Conservation (phyloP, 1,140 invertebrate genomes). For the Camponotus pennsylvanicus region DNA sequence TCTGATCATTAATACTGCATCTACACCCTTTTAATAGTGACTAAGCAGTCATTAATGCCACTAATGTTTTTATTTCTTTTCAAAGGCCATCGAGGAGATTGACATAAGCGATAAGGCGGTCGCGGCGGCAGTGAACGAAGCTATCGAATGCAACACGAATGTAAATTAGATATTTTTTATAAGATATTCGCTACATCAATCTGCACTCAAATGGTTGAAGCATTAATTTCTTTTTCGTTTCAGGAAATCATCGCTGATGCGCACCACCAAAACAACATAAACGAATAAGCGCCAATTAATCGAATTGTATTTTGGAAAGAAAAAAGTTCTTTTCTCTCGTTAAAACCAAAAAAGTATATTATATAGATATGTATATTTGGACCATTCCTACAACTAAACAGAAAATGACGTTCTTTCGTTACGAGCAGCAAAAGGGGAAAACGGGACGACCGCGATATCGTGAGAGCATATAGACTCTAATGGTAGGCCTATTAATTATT, state of each 20-base stretch:
- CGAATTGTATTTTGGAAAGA: conserved; percentile 85
- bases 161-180: conserved; percentile 74
- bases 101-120: conserved; percentile 84
- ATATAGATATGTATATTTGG: conserved; percentile 87
- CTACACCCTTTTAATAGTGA: conserved; percentile 9
- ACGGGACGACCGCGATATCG: conserved; percentile 73
- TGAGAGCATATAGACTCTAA: conserved; percentile 82
- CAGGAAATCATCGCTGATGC: conserved; percentile 85
- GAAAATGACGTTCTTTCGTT: conserved; percentile 85
- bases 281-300: conserved; percentile 83
- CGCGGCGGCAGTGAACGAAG: conserved; percentile 83
- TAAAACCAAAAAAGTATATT: conserved; percentile 87
- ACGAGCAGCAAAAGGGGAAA: conserved; percentile 81
- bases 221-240: conserved; percentile 51
- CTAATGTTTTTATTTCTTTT: conserved; percentile 59
- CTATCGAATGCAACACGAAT: conserved; percentile 83
- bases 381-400: conserved; percentile 85
- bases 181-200: background rate
- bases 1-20: conserved; percentile 77
- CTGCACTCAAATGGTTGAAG: background rate
- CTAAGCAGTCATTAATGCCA: conserved; percentile 24
- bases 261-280: conserved; percentile 83
- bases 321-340: conserved; percentile 86
- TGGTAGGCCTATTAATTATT: conserved; percentile 84
- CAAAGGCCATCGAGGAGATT: conserved; percentile 83